A percentile compares a stretch with the other conserved stretches of the same genome.
Conservation (phyloP, 1,140 invertebrate species). For the Trachelipus rathkii region DNA sequence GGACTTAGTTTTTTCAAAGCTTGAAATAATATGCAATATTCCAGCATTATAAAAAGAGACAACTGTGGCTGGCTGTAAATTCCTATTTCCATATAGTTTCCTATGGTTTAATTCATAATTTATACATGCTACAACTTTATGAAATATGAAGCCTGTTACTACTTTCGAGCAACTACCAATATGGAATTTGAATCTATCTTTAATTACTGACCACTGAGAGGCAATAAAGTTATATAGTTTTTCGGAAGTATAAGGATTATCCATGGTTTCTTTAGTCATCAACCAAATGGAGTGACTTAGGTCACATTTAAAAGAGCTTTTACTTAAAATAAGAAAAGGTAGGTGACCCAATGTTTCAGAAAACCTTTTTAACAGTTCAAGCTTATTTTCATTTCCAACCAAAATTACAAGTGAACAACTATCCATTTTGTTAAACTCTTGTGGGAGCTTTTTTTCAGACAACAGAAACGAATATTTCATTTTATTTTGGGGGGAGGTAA, state of each 20-base stretch:
- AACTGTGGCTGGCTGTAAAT: constrained; percentile 12
- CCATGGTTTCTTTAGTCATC: constrained; percentile 26
- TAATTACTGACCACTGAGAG: constrained; percentile 18
- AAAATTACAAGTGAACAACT: constrained; percentile 29
- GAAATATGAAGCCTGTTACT: constrained; percentile 14
- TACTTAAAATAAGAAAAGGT: neutral
- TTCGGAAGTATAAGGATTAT: constrained; percentile 27
- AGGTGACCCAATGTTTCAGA: neutral
- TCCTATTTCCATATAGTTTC: constrained; percentile 23
- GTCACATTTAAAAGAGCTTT: neutral
- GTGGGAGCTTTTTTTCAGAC: neutral
- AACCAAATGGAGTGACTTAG: constrained; percentile 8
- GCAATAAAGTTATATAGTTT: constrained; percentile 20
- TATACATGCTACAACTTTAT: constrained; percentile 22
- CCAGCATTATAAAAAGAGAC: constrained; percentile 32
- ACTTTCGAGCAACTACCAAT: constrained; percentile 20
- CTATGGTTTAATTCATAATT: constrained; percentile 21
- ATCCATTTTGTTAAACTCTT: neutral
- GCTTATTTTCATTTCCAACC: constrained; percentile 9
- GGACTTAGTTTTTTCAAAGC: neutral
- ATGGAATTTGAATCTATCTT: neutral
- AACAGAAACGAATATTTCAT: neutral
- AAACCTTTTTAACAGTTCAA: constrained; percentile 1
- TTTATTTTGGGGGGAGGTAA: neutral
- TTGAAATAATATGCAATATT: neutral